Conservation (phyloP, 2,888 invertebrate species). For the Phragmatobia fuliginosa region DNA sequence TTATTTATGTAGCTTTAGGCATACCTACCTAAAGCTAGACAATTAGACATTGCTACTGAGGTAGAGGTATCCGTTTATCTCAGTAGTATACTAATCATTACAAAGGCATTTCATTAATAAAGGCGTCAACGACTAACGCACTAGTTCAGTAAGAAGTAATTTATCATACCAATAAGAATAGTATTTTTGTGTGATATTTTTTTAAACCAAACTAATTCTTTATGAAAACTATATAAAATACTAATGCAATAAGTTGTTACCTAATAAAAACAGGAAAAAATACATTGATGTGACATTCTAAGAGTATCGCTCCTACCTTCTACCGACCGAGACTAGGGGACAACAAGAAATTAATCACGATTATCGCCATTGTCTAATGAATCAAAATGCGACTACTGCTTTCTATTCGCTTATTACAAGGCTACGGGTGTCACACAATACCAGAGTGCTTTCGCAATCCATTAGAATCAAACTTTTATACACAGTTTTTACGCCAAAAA, state of each 20-base stretch:
- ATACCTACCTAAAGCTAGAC: no score
- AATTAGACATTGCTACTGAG: no score
- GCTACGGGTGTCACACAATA: constrained; percentile 80
- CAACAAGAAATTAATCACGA: constrained; percentile 68
- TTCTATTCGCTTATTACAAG: constrained; percentile 80
- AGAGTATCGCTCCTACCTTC: constrained; percentile 23
- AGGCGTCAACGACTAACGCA: background rate
- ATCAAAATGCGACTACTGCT: constrained; percentile 73
- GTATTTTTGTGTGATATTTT: background rate
- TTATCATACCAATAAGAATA: background rate
- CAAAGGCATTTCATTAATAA: background rate
- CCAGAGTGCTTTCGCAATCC: constrained; percentile 79
- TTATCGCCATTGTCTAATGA: constrained; percentile 75
- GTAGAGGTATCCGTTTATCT: no score
- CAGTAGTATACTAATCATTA: no score
- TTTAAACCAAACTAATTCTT: constrained; percentile 19
- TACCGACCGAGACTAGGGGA: constrained; percentile 32
- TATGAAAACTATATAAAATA: constrained; percentile 14
- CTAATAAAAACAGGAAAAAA: constrained; percentile 22
- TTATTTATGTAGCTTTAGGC: constrained; percentile 28
- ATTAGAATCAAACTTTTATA: constrained; percentile 73
- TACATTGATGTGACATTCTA: constrained; percentile 28
- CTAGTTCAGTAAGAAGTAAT: background rate
- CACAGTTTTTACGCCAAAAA: constrained; percentile 76
- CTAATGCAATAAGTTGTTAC: constrained; percentile 35